Percentiles rank a stretch among this genome's conserved stretches.
Conservation (phyloP, 2,113 vertebrate genomes). For the Meriones unguiculatus region DNA sequence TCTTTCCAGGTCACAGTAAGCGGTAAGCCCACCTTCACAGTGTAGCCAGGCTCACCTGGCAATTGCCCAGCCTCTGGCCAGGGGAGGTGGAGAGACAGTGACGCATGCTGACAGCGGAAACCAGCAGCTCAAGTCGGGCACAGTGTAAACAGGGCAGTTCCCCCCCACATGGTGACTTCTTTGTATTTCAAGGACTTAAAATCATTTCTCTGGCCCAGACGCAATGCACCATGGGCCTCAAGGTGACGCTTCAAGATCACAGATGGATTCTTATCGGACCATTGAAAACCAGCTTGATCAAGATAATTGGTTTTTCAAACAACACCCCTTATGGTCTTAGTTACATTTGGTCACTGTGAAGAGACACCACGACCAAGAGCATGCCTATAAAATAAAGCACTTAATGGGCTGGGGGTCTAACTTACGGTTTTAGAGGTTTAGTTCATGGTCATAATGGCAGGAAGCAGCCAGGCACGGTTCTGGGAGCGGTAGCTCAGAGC, state of each 20-base stretch:
- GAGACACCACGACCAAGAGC: neutral
- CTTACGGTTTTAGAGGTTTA: neutral
- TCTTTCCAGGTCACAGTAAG: too few species aligned
- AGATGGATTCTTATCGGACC: accelerated
- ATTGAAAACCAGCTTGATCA: neutral
- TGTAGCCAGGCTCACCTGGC: too few species aligned
- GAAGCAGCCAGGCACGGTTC: neutral
- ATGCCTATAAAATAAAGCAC: neutral
- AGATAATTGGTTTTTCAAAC: neutral
- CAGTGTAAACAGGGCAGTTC: neutral
- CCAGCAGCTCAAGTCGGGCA: accelerated
- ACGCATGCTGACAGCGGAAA: neutral
- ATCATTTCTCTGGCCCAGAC: neutral
- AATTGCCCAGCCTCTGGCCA: neutral
- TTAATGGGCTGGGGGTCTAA: neutral
- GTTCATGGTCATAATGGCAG: neutral
- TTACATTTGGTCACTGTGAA: neutral
- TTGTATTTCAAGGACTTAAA: neutral
- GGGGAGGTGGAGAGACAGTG: neutral
- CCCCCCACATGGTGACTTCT: accelerated
- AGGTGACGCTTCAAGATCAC: neutral
- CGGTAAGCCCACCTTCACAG: neutral
- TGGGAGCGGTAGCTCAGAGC: neutral
- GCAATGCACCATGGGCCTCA: neutral
- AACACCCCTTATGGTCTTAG: neutral